These are phyloP conservation scores for Calidris pygmaea DNA, from an alignment of 2,113 vertebrate genomes.

Conservation along the genomic window DNA sequence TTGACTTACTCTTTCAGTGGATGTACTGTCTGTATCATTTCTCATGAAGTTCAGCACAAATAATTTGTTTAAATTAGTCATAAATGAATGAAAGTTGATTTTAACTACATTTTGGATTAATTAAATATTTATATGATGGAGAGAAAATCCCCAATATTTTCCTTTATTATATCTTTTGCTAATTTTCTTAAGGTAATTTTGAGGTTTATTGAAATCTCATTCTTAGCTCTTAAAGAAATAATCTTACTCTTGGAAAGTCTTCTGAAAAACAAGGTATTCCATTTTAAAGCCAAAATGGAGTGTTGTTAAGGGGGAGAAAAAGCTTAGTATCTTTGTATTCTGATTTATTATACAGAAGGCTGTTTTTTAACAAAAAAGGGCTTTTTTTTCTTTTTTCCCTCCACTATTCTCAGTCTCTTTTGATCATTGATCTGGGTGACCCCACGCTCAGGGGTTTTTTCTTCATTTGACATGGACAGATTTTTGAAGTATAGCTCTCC, in stretches of 20 bases:
- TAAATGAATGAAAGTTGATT: neutral
- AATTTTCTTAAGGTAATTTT: neutral
- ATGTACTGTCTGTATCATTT: neutral
- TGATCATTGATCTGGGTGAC: conserved; percentile 95
- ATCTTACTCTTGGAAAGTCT: neutral
- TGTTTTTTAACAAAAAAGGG: conserved; percentile 62
- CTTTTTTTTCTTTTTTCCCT: conserved; percentile 1
- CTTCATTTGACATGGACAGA: conserved; percentile 89
- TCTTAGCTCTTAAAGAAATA: no score
- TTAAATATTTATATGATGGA: neutral
- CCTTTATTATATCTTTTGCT: neutral
- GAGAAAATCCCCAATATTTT: neutral
- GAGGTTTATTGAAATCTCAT: neutral
- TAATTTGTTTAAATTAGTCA: neutral
- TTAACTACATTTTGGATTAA: neutral
- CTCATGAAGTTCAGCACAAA: neutral
- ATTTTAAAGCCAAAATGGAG: conserved; percentile 19
- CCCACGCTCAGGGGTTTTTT: conserved; percentile 81
- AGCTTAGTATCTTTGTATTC: conserved; percentile 61
- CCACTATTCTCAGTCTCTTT: conserved; percentile 79
- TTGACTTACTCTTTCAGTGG: neutral
- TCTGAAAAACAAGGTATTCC: conserved; percentile 33
- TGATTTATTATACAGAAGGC: conserved; percentile 71
- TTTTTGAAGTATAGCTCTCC: conserved; percentile 85
- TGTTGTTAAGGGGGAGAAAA: conserved; percentile 7